Evolutionary conservation across 2,888 invertebrate species (phyloP), one percentile per base, ranked within the genome.

Genomic region (Listrodromus nycthemerus): DNA sequence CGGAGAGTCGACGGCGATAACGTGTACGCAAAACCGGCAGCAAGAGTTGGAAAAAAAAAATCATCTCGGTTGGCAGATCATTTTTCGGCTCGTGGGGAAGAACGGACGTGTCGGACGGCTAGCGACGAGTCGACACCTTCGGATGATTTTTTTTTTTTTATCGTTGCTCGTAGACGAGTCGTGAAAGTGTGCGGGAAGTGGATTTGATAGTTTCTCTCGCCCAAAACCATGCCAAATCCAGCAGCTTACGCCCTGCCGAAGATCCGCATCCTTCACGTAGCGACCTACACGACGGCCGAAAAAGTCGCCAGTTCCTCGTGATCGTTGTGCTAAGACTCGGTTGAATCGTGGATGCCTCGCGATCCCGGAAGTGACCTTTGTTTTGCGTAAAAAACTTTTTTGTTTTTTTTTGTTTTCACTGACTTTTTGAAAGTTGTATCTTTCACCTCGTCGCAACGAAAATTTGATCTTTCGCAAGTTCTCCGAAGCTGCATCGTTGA

Each of bases 171-270:
- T 3, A 8, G 37, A 8, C 30, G 5, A n/a, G n/a, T n/a, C 37
- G 37, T 1, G 8, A 8, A 37, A 37, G 37, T 37, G 37, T 8
- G 8, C 37, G 37, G 0, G 8, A 5, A 33, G 33, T 33, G 0
- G 37, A 37, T 37, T 1, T 37, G 10, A 37, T 37, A 63, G 33
- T 69, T 85, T 81, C 73, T 81, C 78, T 82, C 67, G 82, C 48
- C 1, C 48, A 27, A 55, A 69, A 85, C 87, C 80, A 89, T 90
- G 87, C 86, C 80, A 86, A 86, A 79, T 80, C 74, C 80, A 77
- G 80, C 86, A 85, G 86, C 86, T 52, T 81, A 89, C 83, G 85
- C 77, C 80, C 86, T 71, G 58, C 65, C 84, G 41, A 84, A 84
- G 78, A 78, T 75, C 78, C 81, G 84, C 65, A 78, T 75, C 63